Conservation (phyloP, 2,888 invertebrate genomes). For the Idaea biselata region DNA sequence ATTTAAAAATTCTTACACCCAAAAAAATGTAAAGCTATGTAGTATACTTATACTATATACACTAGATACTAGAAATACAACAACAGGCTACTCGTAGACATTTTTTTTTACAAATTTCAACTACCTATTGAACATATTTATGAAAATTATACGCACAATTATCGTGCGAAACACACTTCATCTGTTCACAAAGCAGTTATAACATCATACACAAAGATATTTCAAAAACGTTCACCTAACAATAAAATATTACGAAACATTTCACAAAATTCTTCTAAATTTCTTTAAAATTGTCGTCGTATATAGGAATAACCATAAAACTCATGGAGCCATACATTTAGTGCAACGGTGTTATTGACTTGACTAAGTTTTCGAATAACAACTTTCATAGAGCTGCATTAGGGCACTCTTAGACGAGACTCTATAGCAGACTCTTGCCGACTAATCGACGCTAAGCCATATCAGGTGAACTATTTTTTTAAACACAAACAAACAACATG, state of each 20-base stretch:
- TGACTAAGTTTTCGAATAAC: conserved; percentile 60
- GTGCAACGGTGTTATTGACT: conserved; percentile 73
- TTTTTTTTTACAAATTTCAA: too few relatives aligned
- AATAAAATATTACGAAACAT: neutral
- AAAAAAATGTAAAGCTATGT: too few relatives aligned
- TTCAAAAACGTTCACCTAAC: neutral
- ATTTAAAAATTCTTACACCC: too few relatives aligned
- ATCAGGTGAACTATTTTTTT: neutral
- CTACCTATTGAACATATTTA: too few relatives aligned
- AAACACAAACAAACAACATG: too few relatives aligned
- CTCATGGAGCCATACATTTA: conserved; percentile 55
- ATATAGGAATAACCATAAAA: conserved; percentile 22
- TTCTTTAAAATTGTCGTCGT: neutral
- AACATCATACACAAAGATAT: neutral
- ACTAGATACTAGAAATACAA: too few relatives aligned
- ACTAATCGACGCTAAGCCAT: neutral
- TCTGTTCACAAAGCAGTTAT: neutral
- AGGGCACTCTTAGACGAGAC: neutral
- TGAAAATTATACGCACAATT: too few relatives aligned
- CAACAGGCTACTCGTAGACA: too few relatives aligned
- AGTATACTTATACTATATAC: too few relatives aligned
- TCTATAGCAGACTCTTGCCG: neutral
- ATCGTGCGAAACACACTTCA: too few relatives aligned
- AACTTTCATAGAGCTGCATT: conserved; percentile 45
- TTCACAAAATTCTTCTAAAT: neutral